A percentile compares a stretch with the other conserved stretches of the same genome.
Evolutionary conservation across 2,113 vertebrate genomes (phyloP).

Genomic region (Alces alces): DNA sequence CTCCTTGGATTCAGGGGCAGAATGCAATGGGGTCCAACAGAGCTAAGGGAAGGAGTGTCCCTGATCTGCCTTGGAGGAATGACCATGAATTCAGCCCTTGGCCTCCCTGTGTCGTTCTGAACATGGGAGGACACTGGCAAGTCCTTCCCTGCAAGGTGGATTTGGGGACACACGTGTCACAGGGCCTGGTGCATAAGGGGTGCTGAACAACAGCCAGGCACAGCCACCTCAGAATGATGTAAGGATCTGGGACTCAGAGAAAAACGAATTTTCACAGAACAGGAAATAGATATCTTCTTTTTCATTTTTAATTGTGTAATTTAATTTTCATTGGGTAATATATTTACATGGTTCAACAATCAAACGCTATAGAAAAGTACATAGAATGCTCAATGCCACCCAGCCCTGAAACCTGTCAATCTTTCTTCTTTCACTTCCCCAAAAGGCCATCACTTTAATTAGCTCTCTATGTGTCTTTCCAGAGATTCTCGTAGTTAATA

Average conservation of each 20-base stretch:
- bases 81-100: neutral
- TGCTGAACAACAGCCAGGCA: neutral
- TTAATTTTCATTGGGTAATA: neutral
- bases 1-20: neutral
- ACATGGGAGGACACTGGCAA: neutral
- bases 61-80: neutral
- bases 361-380: neutral
- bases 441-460: neutral
- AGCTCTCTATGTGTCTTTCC: neutral
- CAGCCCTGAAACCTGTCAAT: neutral
- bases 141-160: neutral
- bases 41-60: neutral
- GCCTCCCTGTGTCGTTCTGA: neutral
- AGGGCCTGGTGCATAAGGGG: neutral
- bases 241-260: neutral
- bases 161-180: neutral
- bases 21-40: rapidly evolving
- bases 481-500: neutral
- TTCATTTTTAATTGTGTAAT: neutral
- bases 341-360: neutral
- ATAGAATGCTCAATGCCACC: neutral
- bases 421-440: neutral
- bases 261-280: neutral
- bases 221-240: neutral
- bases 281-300: neutral